Conservation (phyloP, 2,113 vertebrate genomes). For the Papio anubis region DNA sequence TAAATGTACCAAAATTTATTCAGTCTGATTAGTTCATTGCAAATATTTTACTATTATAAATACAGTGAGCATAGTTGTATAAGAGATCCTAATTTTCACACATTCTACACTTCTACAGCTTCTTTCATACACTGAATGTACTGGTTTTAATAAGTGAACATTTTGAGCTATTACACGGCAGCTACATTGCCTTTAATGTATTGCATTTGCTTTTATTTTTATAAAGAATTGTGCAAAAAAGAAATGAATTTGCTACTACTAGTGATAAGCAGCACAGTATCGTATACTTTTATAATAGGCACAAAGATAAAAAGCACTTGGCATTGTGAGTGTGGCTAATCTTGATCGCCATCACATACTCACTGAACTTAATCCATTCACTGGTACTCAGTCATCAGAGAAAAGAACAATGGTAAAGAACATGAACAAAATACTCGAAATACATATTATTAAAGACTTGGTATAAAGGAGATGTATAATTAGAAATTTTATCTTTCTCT, state of each 20-base stretch:
- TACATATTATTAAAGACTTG: background rate
- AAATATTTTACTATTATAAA: background rate
- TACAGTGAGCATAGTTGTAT: background rate
- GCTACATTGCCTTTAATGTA: constrained; percentile 42
- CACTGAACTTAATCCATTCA: background rate
- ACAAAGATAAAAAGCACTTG: background rate
- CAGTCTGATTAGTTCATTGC: background rate
- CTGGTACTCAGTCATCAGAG: background rate
- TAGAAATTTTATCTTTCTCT: constrained; percentile 51
- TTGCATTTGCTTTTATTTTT: constrained; percentile 45
- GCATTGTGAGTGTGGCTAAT: background rate
- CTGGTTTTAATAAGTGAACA: constrained; percentile 39
- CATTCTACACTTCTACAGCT: background rate
- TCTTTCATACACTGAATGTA: constrained; percentile 8
- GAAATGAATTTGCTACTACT: background rate
- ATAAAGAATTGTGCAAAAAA: background rate
- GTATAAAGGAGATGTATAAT: constrained; percentile 19
- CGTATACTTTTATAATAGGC: background rate
- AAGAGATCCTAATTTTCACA: constrained; percentile 2
- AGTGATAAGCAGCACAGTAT: background rate
- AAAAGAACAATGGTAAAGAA: constrained; percentile 6
- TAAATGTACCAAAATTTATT: background rate
- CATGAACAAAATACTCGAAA: background rate
- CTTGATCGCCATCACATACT: background rate
- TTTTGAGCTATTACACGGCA: background rate